A percentile compares a stretch with the other conserved stretches of the same genome.
Evolutionary conservation across 2,797 vertebrate genomes (phyloP).

Genomic region (Pteronotus mesoamericanus): DNA sequence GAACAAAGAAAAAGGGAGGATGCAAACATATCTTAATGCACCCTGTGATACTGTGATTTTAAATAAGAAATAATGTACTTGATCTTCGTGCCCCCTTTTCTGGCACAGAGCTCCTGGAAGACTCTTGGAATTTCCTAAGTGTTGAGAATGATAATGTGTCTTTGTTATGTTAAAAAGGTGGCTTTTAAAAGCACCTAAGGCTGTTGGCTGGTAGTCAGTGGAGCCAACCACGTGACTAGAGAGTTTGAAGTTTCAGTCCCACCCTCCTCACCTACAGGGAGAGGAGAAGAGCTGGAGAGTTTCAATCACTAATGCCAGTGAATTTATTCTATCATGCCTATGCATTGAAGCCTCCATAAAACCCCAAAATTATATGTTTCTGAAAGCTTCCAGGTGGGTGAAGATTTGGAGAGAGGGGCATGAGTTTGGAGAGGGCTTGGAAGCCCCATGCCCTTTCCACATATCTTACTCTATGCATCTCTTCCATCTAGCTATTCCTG

Average conservation of each 20-base stretch:
- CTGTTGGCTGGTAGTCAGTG: not conserved
- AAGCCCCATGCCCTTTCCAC: not conserved
- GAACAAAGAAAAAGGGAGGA: not conserved
- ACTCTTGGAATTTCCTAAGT: not conserved
- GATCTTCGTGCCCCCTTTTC: not conserved
- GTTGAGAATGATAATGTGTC: not conserved
- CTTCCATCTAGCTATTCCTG: not conserved
- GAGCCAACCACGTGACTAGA: not conserved
- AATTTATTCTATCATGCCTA: not conserved
- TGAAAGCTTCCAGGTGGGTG: not conserved
- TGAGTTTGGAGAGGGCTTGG: not conserved
- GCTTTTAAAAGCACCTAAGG: not conserved
- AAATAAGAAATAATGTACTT: not conserved
- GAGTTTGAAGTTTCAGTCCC: not conserved
- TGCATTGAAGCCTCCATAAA: not conserved
- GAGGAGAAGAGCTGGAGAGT: not conserved
- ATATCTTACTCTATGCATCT: not conserved
- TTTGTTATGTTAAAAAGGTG: not conserved
- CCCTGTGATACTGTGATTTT: not conserved
- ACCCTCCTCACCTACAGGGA: not conserved
- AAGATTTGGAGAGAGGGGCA: not conserved
- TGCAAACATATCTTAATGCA: not conserved
- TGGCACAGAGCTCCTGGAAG: not conserved
- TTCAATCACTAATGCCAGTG: not conserved
- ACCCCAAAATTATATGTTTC: not conserved